Conservation (phyloP, 2,888 invertebrate species). For the Tipula unca region DNA sequence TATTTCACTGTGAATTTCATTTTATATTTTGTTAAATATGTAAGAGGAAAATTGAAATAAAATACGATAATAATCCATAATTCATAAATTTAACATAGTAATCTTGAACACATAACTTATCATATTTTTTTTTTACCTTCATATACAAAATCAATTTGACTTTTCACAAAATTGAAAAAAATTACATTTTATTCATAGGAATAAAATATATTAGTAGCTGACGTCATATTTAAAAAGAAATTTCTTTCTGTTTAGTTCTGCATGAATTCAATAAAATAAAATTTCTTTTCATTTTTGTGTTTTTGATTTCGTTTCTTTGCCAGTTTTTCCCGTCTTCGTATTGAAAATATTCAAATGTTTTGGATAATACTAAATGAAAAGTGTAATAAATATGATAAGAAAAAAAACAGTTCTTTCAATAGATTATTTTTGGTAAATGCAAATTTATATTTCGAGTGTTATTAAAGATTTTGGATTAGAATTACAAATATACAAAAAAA, state of each 20-base stretch:
- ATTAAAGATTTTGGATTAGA: constrained; percentile 14
- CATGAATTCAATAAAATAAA: neutral
- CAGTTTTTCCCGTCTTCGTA: neutral
- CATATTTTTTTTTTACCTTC: neutral
- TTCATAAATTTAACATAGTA: neutral
- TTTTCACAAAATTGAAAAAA: neutral
- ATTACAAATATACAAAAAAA: neutral
- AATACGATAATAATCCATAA: too few species aligned
- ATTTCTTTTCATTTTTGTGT: neutral
- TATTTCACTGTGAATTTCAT: too few species aligned
- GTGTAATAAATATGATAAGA: neutral
- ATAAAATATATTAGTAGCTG: neutral
- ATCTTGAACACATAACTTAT: neutral
- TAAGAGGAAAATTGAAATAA: too few species aligned
- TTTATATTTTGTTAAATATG: too few species aligned
- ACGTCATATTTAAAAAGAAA: neutral
- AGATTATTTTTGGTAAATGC: neutral
- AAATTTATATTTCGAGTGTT: neutral
- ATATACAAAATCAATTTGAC: neutral
- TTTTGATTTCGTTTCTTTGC: neutral
- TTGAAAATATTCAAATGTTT: neutral
- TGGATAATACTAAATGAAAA: neutral
- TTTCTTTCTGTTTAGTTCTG: neutral
- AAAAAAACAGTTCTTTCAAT: neutral
- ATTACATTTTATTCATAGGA: neutral